Evolutionary conservation across 1,140 invertebrate genomes (phyloP).

Genomic region (Philopotamus ludificatus): DNA sequence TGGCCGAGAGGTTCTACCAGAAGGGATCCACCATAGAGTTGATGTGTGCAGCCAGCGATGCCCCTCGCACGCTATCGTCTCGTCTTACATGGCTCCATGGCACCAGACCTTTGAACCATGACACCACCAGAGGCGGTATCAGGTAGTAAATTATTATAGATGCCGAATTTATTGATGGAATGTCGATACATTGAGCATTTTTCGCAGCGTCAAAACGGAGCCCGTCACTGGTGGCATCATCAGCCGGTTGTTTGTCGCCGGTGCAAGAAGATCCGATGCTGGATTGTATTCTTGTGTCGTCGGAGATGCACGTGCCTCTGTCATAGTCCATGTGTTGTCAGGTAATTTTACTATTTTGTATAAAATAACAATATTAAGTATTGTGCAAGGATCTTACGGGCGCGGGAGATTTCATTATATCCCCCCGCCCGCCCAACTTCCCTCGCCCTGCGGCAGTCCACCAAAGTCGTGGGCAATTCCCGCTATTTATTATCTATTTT

Average conservation of each 20-base stretch:
- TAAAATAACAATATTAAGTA: background rate
- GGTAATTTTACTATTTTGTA: slow-evolving; percentile 43
- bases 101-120: slow-evolving; percentile 35
- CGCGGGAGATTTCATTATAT: too few species aligned
- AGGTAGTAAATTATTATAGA: too few species aligned
- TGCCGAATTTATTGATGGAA: too few species aligned
- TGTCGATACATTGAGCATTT: background rate
- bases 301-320: slow-evolving; percentile 58
- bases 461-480: too few species aligned
- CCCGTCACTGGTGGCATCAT: slow-evolving; percentile 18
- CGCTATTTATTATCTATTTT: too few species aligned
- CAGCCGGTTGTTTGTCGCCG: slow-evolving; percentile 28
- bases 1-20: slow-evolving; percentile 38
- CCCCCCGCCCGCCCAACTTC: too few species aligned
- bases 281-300: slow-evolving; percentile 63
- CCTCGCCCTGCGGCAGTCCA: too few species aligned
- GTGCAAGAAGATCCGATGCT: slow-evolving; percentile 43
- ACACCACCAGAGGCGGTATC: slow-evolving; percentile 39
- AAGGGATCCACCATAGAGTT: slow-evolving; percentile 39
- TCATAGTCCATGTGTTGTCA: slow-evolving; percentile 58
- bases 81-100: slow-evolving; percentile 36
- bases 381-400: too few species aligned
- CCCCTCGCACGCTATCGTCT: slow-evolving; percentile 7
- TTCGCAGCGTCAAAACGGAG: slow-evolving; percentile 39
- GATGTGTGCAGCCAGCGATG: slow-evolving; percentile 24